Conservation (phyloP, 2,888 invertebrate species). For the Diaperis boleti region DNA sequence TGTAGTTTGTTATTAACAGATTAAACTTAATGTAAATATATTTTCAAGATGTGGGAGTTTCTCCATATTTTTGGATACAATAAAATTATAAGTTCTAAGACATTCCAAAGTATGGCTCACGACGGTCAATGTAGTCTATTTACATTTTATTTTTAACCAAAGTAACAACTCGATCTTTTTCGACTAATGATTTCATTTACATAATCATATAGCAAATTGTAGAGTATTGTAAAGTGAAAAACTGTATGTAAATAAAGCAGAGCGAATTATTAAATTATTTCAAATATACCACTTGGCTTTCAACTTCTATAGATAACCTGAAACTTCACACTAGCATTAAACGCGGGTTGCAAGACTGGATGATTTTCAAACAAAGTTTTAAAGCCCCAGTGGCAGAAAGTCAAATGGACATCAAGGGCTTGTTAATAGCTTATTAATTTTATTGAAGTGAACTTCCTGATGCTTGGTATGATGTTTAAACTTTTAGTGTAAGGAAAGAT, state of each 20-base stretch:
- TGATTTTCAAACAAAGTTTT: no score
- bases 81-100: constrained; percentile 4
- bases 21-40: constrained; percentile 32
- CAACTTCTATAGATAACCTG: no score
- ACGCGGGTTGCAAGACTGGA: no score
- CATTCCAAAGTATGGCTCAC: constrained; percentile 31
- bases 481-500: no score
- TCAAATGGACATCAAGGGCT: no score
- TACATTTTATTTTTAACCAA: constrained; percentile 34
- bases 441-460: no score
- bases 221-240: constrained; percentile 37
- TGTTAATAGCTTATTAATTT: no score
- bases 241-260: constrained; percentile 43
- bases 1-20: constrained; percentile 33
- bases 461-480: no score
- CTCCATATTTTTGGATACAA: constrained; percentile 38
- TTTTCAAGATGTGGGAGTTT: constrained; percentile 30
- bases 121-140: constrained; percentile 8
- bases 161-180: constrained; percentile 19
- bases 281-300: no score
- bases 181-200: constrained; percentile 13
- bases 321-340: no score
- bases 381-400: no score
- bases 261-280: constrained; percentile 44
- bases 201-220: constrained; percentile 22